Evolutionary conservation across 2,888 invertebrate genomes (phyloP).

Genomic region (Dinocampus coccinellae): DNA sequence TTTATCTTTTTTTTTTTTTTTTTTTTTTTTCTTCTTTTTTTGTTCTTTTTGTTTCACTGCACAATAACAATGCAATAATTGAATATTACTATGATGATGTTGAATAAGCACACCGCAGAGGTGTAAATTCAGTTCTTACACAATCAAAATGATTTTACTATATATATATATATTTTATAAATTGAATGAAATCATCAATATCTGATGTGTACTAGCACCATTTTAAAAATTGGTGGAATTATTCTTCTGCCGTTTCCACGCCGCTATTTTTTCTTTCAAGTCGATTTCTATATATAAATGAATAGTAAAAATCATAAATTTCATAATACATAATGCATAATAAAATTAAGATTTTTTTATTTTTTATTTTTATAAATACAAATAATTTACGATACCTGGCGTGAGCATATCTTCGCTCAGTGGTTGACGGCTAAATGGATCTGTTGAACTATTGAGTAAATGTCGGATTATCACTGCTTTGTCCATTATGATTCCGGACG

Average conservation of each 20-base stretch:
- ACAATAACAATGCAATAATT: conserved; percentile 38
- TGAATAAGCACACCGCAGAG: not conserved
- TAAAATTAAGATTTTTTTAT: no score
- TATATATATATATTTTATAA: no score
- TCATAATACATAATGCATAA: no score
- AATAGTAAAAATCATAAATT: not conserved
- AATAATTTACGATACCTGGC: conserved; percentile 75
- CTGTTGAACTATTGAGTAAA: conserved; percentile 94
- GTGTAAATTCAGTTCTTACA: conserved; percentile 4
- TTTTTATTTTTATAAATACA: no score
- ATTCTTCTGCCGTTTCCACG: conserved; percentile 88
- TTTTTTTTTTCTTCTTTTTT: conserved; percentile 36
- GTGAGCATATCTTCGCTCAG: conserved; percentile 93
- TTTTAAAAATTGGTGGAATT: conserved; percentile 60
- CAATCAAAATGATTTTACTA: not conserved
- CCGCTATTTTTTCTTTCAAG: conserved; percentile 86
- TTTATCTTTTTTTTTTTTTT: no score
- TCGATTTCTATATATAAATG: conserved; percentile 77
- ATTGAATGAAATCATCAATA: not conserved
- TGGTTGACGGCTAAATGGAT: conserved; percentile 97
- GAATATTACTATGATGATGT: not conserved
- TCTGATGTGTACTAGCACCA: conserved; percentile 43
- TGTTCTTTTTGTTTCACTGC: conserved; percentile 38
- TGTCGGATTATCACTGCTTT: conserved; percentile 93
- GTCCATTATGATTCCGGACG: conserved; percentile 93